These are phyloP conservation scores for Silurus aristotelis DNA, from an alignment of 2,797 vertebrate species.

Conservation along the genomic window DNA sequence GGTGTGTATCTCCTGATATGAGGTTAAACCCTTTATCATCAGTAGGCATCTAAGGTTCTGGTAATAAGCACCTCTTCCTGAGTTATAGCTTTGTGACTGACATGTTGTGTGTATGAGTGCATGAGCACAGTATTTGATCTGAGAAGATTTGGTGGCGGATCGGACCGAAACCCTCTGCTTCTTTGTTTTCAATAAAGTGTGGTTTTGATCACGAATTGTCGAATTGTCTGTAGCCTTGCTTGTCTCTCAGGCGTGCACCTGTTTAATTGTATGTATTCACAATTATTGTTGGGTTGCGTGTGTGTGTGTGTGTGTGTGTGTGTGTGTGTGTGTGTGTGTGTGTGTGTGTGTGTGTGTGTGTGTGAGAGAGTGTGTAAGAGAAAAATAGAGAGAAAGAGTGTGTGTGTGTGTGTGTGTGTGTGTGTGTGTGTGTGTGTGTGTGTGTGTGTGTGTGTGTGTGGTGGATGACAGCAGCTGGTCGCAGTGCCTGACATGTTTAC, in stretches of 20 bases:
- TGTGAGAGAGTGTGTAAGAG: not conserved
- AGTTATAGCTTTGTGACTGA: not conserved
- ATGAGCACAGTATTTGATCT: not conserved
- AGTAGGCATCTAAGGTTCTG: not conserved
- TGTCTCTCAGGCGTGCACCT: not conserved
- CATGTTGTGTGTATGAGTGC: not conserved
- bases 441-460: conserved; percentile 16
- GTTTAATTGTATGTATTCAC: not conserved
- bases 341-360: not conserved
- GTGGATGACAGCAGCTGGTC: conserved; percentile 24
- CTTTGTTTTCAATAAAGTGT: not conserved
- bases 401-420: not conserved
- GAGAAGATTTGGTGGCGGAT: not conserved
- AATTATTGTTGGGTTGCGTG: not conserved
- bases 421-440: conserved; percentile 13
- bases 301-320: conserved; percentile 5
- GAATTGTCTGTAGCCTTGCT: not conserved
- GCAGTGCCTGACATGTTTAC: conserved; percentile 56
- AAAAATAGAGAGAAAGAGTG: too few species aligned
- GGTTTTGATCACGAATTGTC: not conserved
- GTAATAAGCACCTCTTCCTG: not conserved
- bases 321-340: not conserved
- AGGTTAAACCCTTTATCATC: not conserved
- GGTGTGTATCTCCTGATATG: not conserved
- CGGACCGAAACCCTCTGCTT: not conserved